phyloP scores from a whole-genome alignment of 2,113 vertebrate species.

The Dromiciops gliroides region DNA sequence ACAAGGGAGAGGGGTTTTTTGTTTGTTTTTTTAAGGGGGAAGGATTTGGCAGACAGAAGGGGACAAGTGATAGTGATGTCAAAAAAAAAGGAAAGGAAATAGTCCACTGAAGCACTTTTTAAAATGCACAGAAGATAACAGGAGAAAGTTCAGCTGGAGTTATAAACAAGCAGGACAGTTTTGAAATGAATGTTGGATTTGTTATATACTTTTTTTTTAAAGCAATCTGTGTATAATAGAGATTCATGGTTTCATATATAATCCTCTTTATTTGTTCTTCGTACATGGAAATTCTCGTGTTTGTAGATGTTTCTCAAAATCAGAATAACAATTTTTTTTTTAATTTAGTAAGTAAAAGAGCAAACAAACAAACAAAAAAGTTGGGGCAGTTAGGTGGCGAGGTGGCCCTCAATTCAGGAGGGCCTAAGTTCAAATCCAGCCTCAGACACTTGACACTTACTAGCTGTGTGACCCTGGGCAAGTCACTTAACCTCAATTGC shows the following conservation, averaged over 20 bases:
- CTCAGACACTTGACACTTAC: too few relatives aligned
- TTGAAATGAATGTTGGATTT: not conserved
- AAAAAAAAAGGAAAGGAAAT: not conserved
- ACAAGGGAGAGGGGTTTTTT: not conserved
- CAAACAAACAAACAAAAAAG: too few relatives aligned
- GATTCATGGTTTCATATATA: not conserved
- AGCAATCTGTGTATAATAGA: not conserved
- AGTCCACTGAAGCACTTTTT: not conserved
- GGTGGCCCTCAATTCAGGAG: too few relatives aligned
- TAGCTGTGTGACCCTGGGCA: too few relatives aligned
- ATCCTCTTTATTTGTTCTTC: not conserved
- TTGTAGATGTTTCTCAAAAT: not conserved
- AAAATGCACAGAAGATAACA: not conserved
- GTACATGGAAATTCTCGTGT: not conserved
- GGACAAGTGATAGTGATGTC: not conserved
- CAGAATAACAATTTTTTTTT: not conserved
- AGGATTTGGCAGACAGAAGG: not conserved
- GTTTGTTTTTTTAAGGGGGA: not conserved
- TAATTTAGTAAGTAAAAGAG: not conserved
- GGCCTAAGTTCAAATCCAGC: too few relatives aligned
- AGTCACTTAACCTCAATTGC: too few relatives aligned
- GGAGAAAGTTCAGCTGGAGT: not conserved
- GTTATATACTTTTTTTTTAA: not conserved
- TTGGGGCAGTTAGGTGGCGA: too few relatives aligned
- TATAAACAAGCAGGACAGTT: not conserved